phyloP scores from a whole-genome alignment of 2,113 vertebrate genomes.

The Hypomesus transpacificus region DNA sequence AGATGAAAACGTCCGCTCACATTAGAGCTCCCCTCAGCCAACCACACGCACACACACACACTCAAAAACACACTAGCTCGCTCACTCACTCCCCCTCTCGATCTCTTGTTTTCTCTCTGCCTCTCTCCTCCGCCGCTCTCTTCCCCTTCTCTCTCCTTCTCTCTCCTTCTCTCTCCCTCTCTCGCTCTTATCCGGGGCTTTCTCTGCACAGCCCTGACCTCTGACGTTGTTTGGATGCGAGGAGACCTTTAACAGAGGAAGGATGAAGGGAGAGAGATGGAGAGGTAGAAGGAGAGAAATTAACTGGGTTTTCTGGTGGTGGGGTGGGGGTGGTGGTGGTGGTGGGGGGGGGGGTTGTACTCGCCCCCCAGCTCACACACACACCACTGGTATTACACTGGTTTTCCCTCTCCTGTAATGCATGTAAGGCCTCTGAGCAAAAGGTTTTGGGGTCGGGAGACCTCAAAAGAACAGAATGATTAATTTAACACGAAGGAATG shows the following conservation, averaged over 20 bases:
- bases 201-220: conserved; percentile 5
- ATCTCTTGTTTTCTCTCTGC: neutral
- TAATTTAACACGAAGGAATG: conserved; percentile 49
- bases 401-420: conserved; percentile 10
- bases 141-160: neutral
- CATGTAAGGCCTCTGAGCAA: conserved; percentile 25
- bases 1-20: conserved; percentile 44
- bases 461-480: conserved; percentile 48
- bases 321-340: neutral
- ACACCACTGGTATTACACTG: conserved; percentile 18
- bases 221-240: conserved; percentile 6
- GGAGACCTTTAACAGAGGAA: conserved; percentile 15
- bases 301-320: too few relatives aligned
- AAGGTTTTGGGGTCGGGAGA: conserved; percentile 31
- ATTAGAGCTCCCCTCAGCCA: conserved; percentile 34
- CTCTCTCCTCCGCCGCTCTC: neutral
- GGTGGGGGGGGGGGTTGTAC: neutral
- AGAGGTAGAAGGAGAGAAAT: neutral
- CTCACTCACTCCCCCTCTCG: neutral
- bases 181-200: neutral
- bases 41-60: neutral
- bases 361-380: neutral
- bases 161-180: conserved; percentile 8
- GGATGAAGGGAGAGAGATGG: neutral
- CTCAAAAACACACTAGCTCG: neutral